phyloP scores from a whole-genome alignment of 1,140 invertebrate genomes.

The Leucophenga varia region DNA sequence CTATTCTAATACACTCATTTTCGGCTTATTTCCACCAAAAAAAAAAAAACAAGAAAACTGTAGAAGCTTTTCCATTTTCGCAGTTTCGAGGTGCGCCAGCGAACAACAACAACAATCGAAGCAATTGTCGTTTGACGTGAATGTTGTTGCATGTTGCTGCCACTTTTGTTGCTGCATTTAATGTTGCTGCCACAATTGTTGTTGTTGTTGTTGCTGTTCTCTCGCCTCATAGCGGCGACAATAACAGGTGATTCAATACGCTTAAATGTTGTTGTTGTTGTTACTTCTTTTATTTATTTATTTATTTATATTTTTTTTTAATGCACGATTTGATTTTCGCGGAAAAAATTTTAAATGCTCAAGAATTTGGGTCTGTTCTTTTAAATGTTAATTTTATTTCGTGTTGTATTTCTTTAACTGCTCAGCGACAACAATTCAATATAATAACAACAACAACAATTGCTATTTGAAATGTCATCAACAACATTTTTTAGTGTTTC shows the following conservation, averaged over 20 bases:
- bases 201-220: background rate
- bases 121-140: constrained; percentile 23
- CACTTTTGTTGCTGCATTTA: too few species aligned
- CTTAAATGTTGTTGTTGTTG: constrained; percentile 8
- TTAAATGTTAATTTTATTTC: constrained; percentile 49
- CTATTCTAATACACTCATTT: constrained; percentile 50
- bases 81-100: constrained; percentile 13
- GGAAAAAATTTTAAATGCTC: constrained; percentile 30
- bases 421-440: constrained; percentile 41
- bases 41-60: too few species aligned
- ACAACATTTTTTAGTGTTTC: constrained; percentile 20
- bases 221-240: too few species aligned
- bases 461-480: constrained; percentile 37
- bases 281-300: background rate
- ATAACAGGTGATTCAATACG: too few species aligned
- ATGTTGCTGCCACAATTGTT: too few species aligned
- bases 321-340: background rate
- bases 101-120: constrained; percentile 19
- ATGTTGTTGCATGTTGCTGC: constrained; percentile 45
- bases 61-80: too few species aligned
- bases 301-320: background rate
- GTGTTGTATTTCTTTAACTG: too few species aligned
- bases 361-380: constrained; percentile 38
- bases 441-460: constrained; percentile 15
- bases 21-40: too few species aligned